Base-by-base conservation (phyloP, 92 coral and sea anemone species). In the Pocillopora grandis region DNA sequence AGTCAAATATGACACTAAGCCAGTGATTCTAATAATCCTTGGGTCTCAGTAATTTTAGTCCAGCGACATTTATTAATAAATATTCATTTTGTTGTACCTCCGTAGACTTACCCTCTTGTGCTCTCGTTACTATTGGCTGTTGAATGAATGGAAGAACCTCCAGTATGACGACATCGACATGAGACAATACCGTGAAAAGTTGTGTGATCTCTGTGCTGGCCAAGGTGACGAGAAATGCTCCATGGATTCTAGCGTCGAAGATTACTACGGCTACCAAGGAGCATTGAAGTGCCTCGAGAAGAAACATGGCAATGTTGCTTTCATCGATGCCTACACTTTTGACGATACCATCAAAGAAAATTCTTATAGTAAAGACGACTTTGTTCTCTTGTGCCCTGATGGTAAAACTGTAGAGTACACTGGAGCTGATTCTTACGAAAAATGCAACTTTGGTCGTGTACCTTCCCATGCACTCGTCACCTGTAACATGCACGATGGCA, bases 361-460 rank as follows among this genome's bases (percentile, higher is more conserved):
- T 33, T 48, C 69, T 56, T 71, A 48, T 76, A 37, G 14, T 0
- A 71, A 37, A 6, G 58, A 76, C 23, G 92, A 86, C 69, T 86
- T 90, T 74, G 71, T 64, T 42, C 88, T 90, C 10, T 35, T 90
- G 72, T 90, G 92, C 66, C 90, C 92, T 20, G 79, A 77, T 33
- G 92, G 92, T 35, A 90, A 36, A 18, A 77, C 33, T 20, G 75
- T 90, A 10, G 81, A 86, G 56, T 77, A 55, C 66, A 82, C 67
- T 33, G 85, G 85, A 3, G 62, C 76, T 19, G 84, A 82, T 60
- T 71, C 92, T 27, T 74, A 70, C 52, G n/a, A 77, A 58, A 49
- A 58, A 31, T 90, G 92, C 84, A 81, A 86, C 88, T 90, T 90
- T 90, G 92, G 92, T 63, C 87, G 80, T 58, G 76, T 90, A 2